Evolutionary conservation across 2,113 vertebrate species (phyloP).

Genomic region (Mustela lutreola): DNA sequence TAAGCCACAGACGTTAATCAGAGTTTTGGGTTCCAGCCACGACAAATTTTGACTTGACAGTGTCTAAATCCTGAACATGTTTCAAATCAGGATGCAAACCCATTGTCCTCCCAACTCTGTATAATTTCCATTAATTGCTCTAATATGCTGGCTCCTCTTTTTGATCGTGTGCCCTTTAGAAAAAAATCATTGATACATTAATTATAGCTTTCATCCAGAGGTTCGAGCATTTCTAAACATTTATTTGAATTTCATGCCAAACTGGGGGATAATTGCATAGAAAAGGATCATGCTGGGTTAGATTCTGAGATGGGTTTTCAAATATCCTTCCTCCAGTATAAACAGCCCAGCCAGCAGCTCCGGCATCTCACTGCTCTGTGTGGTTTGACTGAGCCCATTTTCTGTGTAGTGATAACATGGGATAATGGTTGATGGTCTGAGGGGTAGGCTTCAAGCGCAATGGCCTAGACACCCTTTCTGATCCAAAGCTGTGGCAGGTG

Average conservation of each 20-base stretch:
- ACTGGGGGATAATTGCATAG: slow-evolving; percentile 78
- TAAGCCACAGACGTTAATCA: not conserved
- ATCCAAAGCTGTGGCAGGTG: not conserved
- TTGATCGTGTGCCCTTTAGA: slow-evolving; percentile 58
- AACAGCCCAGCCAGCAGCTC: slow-evolving; percentile 16
- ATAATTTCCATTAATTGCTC: slow-evolving; percentile 59
- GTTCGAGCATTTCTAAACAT: slow-evolving; percentile 76
- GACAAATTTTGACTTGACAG: slow-evolving; percentile 27
- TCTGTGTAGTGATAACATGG: not conserved
- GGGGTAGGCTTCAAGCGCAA: slow-evolving; percentile 16
- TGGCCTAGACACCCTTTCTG: not conserved
- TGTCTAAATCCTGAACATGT: slow-evolving; percentile 8
- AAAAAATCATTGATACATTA: slow-evolving; percentile 78
- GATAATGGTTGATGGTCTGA: not conserved
- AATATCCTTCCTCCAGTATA: slow-evolving; percentile 51
- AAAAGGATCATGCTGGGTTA: slow-evolving; percentile 75
- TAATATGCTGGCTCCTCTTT: slow-evolving; percentile 58
- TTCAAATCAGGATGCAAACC: slow-evolving; percentile 20
- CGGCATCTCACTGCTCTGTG: not conserved
- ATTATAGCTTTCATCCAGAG: slow-evolving; percentile 73
- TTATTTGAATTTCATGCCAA: slow-evolving; percentile 79
- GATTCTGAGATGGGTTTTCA: slow-evolving; percentile 70
- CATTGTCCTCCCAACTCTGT: slow-evolving; percentile 5
- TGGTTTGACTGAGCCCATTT: slow-evolving; percentile 51
- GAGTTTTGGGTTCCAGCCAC: slow-evolving; percentile 25